Evolutionary conservation across 1,140 invertebrate genomes (phyloP).

Genomic region (Dinothrombium tinctorium): DNA sequence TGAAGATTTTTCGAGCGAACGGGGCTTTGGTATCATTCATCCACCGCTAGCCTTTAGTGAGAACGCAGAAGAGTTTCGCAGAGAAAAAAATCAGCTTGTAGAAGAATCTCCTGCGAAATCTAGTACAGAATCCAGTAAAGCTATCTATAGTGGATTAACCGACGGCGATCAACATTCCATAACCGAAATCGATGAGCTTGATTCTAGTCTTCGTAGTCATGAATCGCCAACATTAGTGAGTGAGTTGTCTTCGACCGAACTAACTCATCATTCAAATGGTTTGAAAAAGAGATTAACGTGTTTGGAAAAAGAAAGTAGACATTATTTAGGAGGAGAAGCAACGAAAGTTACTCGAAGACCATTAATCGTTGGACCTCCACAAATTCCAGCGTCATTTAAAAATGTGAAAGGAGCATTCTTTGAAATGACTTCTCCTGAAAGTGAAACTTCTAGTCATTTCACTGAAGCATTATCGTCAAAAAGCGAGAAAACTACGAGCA

Average conservation of each 20-base stretch:
- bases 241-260: not conserved
- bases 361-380: too few species aligned
- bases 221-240: conserved; percentile 1
- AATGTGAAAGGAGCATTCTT: too few species aligned
- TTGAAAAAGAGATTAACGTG: too few species aligned
- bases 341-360: too few species aligned
- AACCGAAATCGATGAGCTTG: conserved; percentile 3
- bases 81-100: not conserved
- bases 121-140: not conserved
- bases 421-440: too few species aligned
- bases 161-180: conserved; percentile 3
- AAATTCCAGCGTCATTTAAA: too few species aligned
- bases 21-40: not conserved
- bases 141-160: not conserved
- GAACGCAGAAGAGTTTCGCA: not conserved
- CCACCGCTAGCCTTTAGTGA: not conserved
- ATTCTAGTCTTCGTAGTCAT: not conserved
- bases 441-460: too few species aligned
- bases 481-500: too few species aligned
- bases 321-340: too few species aligned
- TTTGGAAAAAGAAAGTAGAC: too few species aligned
- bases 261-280: too few species aligned
- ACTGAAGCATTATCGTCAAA: too few species aligned
- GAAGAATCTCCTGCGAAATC: not conserved
- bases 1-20: not conserved